These are phyloP conservation scores for Erythrocebus patas DNA, from an alignment of 2,113 vertebrate genomes.

Conservation along the genomic window DNA sequence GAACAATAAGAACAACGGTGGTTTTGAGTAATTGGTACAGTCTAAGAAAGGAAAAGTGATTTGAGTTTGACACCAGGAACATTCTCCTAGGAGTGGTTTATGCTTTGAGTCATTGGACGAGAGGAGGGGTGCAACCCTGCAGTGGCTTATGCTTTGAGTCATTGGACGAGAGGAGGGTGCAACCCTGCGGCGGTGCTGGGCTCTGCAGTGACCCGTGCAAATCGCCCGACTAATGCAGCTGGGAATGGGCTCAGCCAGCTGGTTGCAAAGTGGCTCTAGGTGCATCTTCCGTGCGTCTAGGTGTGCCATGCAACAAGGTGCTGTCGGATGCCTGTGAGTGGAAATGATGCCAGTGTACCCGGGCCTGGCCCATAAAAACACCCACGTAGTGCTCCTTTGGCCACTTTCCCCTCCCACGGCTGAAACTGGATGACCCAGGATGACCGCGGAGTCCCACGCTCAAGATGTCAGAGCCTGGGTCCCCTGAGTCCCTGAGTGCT, in stretches of 20 bases:
- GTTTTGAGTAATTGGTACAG: neutral
- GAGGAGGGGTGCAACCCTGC: too few species aligned
- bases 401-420: neutral
- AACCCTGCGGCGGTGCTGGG: rapidly evolving
- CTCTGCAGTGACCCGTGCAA: too few species aligned
- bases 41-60: neutral
- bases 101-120: neutral
- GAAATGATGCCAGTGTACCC: neutral
- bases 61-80: neutral
- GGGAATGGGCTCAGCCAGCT: neutral
- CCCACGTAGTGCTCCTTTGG: neutral
- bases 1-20: neutral
- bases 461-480: neutral
- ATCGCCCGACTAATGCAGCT: neutral
- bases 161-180: neutral
- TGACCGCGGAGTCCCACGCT: too few species aligned
- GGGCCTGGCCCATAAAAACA: neutral
- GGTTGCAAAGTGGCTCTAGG: neutral
- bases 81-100: too few species aligned
- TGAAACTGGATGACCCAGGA: neutral
- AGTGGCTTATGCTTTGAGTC: neutral
- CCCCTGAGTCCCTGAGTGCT: neutral
- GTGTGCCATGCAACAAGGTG: neutral
- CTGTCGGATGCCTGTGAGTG: neutral
- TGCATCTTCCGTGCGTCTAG: neutral